These are phyloP conservation scores for Alectoris magna DNA, from an alignment of 2,797 vertebrate species.

Conservation along the genomic window DNA sequence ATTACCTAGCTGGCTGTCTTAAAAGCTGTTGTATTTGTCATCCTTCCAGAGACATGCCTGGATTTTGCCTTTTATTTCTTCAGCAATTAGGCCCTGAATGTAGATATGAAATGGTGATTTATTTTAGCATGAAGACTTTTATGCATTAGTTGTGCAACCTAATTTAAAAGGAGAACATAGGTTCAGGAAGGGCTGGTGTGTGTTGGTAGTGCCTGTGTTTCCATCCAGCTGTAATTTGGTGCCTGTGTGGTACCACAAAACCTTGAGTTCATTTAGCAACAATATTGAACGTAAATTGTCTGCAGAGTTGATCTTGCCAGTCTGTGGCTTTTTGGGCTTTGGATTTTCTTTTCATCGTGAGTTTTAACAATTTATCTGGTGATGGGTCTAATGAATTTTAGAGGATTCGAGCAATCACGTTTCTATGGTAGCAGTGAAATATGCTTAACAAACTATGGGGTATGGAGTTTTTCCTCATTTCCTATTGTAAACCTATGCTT, in stretches of 20 bases:
- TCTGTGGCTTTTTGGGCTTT: neutral
- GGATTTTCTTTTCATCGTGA: neutral
- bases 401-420: neutral
- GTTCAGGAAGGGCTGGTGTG: neutral
- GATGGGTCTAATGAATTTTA: neutral
- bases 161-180: neutral
- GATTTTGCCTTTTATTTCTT: slow-evolving; percentile 1
- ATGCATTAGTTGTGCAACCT: neutral
- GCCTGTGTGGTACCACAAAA: neutral
- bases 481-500: neutral
- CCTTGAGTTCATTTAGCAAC: neutral
- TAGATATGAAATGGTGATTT: neutral
- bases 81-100: neutral
- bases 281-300: neutral
- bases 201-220: neutral
- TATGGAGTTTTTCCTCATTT: neutral
- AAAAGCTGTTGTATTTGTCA: neutral
- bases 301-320: neutral
- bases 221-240: neutral
- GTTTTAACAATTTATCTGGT: neutral
- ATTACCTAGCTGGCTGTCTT: neutral
- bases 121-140: neutral
- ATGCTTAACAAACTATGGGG: neutral
- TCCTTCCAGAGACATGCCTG: neutral
- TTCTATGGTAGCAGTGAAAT: neutral